These are phyloP conservation scores for Argya squamiceps DNA, from an alignment of 2,797 vertebrate species.

Conservation along the genomic window DNA sequence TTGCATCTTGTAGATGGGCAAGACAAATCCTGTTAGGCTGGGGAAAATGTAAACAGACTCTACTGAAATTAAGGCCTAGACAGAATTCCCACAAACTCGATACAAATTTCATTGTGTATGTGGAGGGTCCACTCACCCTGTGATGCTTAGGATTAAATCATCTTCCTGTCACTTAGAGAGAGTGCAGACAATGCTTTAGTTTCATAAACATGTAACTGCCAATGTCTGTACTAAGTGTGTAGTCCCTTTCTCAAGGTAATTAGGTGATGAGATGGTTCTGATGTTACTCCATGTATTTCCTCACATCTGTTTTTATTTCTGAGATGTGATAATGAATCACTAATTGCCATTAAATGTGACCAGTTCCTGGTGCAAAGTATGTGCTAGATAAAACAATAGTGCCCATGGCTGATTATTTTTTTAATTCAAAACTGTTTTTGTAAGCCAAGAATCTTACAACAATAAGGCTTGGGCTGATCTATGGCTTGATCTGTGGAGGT, in stretches of 20 bases:
- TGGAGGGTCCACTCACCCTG: background rate
- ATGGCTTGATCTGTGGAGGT: background rate
- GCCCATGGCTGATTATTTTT: background rate
- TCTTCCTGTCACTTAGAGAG: background rate
- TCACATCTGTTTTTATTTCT: background rate
- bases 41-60: background rate
- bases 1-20: background rate
- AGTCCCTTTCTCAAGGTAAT: background rate
- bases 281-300: background rate
- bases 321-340: background rate
- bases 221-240: background rate
- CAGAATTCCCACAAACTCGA: background rate
- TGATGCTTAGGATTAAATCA: background rate
- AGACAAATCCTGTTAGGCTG: background rate
- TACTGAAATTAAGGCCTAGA: background rate
- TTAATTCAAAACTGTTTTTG: background rate
- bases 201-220: background rate
- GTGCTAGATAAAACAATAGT: background rate
- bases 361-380: background rate
- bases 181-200: background rate
- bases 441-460: background rate
- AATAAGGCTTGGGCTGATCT: background rate
- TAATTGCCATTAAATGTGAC: background rate
- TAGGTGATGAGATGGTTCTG: background rate
- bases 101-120: background rate